Percentiles rank a stretch among this genome's conserved stretches.
These are phyloP conservation scores for Meteorus cinctellus DNA, from an alignment of 2,888 invertebrate species.

Conservation along the genomic window DNA sequence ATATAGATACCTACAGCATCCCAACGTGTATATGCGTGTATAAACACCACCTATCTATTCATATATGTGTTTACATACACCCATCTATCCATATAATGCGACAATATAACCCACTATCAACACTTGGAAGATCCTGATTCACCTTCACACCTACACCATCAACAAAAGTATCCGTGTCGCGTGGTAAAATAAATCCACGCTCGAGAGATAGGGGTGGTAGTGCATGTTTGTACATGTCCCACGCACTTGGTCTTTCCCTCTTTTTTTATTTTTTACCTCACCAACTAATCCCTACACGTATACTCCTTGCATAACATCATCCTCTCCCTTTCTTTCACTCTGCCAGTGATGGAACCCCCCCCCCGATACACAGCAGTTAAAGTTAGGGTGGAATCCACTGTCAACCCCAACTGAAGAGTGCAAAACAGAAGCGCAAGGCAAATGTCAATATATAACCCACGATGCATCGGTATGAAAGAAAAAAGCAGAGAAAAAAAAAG, in stretches of 20 bases:
- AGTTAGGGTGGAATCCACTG: conserved; percentile 21
- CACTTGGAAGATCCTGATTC: conserved; percentile 45
- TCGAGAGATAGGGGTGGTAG: conserved; percentile 69
- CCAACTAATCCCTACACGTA: conserved; percentile 21
- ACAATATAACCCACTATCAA: conserved; percentile 35
- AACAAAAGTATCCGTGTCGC: conserved; percentile 56
- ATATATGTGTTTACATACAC: not conserved
- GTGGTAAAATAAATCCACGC: conserved; percentile 69
- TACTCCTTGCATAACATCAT: not conserved
- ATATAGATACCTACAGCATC: conserved; percentile 57
- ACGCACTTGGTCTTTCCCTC: conserved; percentile 37
- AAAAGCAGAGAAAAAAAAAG: conserved; percentile 46
- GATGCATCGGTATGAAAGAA: conserved; percentile 57
- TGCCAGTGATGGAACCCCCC: not conserved
- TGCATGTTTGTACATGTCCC: conserved; percentile 13
- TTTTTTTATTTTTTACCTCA: conserved; percentile 37
- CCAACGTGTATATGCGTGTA: not conserved
- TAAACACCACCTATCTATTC: not conserved
- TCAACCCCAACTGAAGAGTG: conserved; percentile 32
- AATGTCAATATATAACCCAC: conserved; percentile 70
- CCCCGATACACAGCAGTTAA: not conserved
- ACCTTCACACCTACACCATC: conserved; percentile 54
- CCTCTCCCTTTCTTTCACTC: conserved; percentile 42
- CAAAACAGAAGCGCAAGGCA: conserved; percentile 60
- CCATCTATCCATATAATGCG: not conserved